Evolutionary conservation across 2,888 invertebrate genomes (phyloP).

Genomic region (Volucella bombylans): DNA sequence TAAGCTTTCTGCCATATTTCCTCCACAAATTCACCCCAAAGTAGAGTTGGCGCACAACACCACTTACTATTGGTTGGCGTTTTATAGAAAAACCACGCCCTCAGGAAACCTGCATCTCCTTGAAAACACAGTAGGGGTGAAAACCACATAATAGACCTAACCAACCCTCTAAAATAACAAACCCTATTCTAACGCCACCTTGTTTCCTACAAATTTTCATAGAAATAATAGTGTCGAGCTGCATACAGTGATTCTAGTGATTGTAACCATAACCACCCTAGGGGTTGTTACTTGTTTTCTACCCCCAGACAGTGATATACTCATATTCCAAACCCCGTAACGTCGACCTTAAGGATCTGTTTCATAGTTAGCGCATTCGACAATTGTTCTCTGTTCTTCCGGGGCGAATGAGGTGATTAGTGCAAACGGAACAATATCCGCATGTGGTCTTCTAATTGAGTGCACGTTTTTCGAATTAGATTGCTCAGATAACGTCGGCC

Average conservation of each 20-base stretch:
- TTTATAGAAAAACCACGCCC: constrained; percentile 29
- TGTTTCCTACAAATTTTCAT: too few species aligned
- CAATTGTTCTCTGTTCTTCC: constrained; percentile 58
- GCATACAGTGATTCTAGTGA: constrained; percentile 8
- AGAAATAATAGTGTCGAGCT: constrained; percentile 10
- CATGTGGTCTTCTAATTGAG: constrained; percentile 67
- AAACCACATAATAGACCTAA: constrained; percentile 38
- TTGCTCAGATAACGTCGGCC: constrained; percentile 58
- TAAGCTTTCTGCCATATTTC: constrained; percentile 20
- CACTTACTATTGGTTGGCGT: constrained; percentile 17
- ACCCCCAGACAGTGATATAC: neutral
- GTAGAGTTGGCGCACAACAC: constrained; percentile 29
- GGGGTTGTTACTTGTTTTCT: constrained; percentile 47
- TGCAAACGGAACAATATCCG: constrained; percentile 56
- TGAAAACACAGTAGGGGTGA: constrained; percentile 37
- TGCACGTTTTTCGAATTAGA: constrained; percentile 73
- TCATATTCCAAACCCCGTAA: constrained; percentile 6
- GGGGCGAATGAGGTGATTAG: constrained; percentile 64
- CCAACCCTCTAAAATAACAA: constrained; percentile 60
- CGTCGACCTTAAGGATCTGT: constrained; percentile 35
- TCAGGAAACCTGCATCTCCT: constrained; percentile 26
- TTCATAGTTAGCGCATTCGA: constrained; percentile 14
- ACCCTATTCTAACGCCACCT: constrained; percentile 25
- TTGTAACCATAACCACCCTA: constrained; percentile 33
- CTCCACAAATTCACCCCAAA: neutral